Conservation (phyloP, 2,113 vertebrate genomes). For the Apaloderma vittatum region DNA sequence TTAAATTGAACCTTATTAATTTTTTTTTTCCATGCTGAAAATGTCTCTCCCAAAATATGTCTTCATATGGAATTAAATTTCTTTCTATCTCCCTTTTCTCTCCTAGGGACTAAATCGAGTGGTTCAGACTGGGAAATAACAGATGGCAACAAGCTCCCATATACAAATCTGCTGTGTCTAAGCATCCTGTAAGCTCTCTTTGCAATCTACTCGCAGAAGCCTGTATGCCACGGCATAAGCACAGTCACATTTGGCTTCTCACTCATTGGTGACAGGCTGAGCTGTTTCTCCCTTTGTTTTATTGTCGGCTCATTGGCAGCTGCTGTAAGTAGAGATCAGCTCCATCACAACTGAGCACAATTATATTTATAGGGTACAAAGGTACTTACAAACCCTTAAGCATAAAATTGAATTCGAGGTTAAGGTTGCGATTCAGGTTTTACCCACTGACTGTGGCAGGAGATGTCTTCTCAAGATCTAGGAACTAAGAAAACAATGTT, state of each 20-base stretch:
- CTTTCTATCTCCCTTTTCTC: slow-evolving; percentile 34
- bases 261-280: slow-evolving; percentile 50
- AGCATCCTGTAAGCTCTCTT: slow-evolving; percentile 19
- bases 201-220: slow-evolving; percentile 40
- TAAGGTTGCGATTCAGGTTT: slow-evolving; percentile 28
- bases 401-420: slow-evolving; percentile 11
- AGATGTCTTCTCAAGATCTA: slow-evolving; percentile 59
- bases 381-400: slow-evolving; percentile 43
- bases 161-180: not conserved
- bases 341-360: slow-evolving; percentile 22
- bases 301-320: slow-evolving; percentile 49
- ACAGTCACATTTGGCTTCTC: slow-evolving; percentile 54
- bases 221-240: slow-evolving; percentile 2
- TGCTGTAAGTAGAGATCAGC: slow-evolving; percentile 57
- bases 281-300: slow-evolving; percentile 70
- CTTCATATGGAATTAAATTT: slow-evolving; percentile 28
- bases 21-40: slow-evolving; percentile 57
- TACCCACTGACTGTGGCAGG: slow-evolving; percentile 47
- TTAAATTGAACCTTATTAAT: slow-evolving; percentile 82
- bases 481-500: slow-evolving; percentile 68
- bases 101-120: slow-evolving; percentile 20
- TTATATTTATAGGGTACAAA: slow-evolving; percentile 50
- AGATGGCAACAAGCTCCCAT: slow-evolving; percentile 48
- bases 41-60: not conserved
- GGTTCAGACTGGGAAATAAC: slow-evolving; percentile 57